Conservation (phyloP, 2,888 invertebrate species). For the Lycaena phlaeas region DNA sequence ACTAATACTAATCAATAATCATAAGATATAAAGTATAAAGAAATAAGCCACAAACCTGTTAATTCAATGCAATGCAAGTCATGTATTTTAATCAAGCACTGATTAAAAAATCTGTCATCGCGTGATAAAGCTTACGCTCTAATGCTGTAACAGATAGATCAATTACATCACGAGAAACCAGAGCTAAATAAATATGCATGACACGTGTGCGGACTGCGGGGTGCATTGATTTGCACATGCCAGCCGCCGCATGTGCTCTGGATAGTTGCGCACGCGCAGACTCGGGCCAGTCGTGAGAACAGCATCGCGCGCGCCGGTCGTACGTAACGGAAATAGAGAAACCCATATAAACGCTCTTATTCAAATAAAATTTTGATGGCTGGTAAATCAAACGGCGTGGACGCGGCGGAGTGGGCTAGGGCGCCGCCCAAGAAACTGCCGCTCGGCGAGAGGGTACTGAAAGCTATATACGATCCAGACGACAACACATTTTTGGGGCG, state of each 20-base stretch:
- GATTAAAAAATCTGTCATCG: too few species aligned
- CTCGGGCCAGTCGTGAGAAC: constrained; percentile 20
- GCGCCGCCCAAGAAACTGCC: constrained; percentile 42
- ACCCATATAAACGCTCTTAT: too few species aligned
- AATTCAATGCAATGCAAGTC: too few species aligned
- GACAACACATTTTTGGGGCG: constrained; percentile 55
- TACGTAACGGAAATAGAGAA: constrained; percentile 11
- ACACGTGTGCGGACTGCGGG: neutral
- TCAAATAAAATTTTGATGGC: constrained; percentile 28
- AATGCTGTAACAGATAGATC: neutral
- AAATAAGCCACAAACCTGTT: too few species aligned
- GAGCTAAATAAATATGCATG: neutral
- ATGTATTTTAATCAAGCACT: too few species aligned
- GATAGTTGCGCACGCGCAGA: neutral
- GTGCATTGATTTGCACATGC: constrained; percentile 18
- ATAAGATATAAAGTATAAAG: too few species aligned
- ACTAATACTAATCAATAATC: too few species aligned
- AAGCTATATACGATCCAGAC: constrained; percentile 46
- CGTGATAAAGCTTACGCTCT: too few species aligned
- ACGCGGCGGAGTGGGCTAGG: constrained; percentile 44
- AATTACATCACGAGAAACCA: constrained; percentile 1
- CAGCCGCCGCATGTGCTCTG: neutral
- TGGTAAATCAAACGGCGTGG: constrained; percentile 46
- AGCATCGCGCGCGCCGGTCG: constrained; percentile 28
- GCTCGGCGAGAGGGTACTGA: constrained; percentile 32